A percentile compares a stretch with the other conserved stretches of the same genome.
phyloP scores from a whole-genome alignment of 2,888 invertebrate genomes.

The Brachyptera putata region DNA sequence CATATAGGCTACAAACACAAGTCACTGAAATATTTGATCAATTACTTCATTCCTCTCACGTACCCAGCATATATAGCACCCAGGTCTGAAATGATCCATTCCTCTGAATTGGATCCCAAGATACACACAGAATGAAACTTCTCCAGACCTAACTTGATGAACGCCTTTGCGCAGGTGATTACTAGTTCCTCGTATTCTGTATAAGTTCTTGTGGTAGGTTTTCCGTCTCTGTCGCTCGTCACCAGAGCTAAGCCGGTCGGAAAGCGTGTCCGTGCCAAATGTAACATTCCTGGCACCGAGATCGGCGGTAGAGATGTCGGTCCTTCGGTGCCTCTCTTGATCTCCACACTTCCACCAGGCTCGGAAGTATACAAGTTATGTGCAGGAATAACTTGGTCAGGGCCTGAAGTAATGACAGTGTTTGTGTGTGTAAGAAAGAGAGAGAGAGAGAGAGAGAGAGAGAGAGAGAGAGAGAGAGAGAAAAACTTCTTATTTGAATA shows the following conservation, averaged over 20 bases:
- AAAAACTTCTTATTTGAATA: no score
- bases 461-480: no score
- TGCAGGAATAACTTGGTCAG: constrained; percentile 39
- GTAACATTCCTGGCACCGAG: background rate
- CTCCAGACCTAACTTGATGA: constrained; percentile 48
- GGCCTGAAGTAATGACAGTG: constrained; percentile 33
- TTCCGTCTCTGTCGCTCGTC: background rate
- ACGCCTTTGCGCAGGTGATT: constrained; percentile 43
- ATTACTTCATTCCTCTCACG: constrained; percentile 34
- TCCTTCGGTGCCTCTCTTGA: constrained; percentile 27
- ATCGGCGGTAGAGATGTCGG: background rate
- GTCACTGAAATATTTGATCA: no score
- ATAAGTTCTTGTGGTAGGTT: constrained; percentile 33
- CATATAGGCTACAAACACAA: no score
- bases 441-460: no score
- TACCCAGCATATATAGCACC: constrained; percentile 49
- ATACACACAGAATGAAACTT: constrained; percentile 46
- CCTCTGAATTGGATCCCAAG: constrained; percentile 48
- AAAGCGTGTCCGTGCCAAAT: background rate
- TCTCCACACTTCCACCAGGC: constrained; percentile 37
- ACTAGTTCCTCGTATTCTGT: constrained; percentile 43
- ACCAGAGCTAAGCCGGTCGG: background rate
- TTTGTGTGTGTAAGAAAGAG: no score
- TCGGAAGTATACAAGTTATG: constrained; percentile 35
- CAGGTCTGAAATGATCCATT: constrained; percentile 48